These are phyloP conservation scores for Conus canariensis DNA, from an alignment of 2,888 invertebrate species.

Conservation along the genomic window DNA sequence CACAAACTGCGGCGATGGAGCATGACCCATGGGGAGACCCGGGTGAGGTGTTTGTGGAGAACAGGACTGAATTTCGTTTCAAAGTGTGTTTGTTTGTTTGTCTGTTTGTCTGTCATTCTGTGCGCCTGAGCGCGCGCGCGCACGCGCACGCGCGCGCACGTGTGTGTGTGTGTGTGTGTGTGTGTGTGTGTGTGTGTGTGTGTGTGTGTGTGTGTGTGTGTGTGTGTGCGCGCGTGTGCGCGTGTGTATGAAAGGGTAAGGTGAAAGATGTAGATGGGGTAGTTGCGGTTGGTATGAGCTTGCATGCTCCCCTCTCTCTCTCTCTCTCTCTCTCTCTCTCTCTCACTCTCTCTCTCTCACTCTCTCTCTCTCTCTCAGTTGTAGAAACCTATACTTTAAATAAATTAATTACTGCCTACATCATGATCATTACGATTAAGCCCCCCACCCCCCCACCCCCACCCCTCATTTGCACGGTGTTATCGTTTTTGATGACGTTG, in stretches of 20 bases:
- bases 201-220: neutral
- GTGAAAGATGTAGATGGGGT: neutral
- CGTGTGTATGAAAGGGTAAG: neutral
- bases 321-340: neutral
- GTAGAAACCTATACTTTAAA: too few relatives aligned
- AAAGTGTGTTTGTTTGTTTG: too few relatives aligned
- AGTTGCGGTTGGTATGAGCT: neutral
- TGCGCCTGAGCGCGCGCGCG: too few relatives aligned
- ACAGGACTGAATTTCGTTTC: neutral
- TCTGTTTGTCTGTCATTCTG: too few relatives aligned
- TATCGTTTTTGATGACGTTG: too few relatives aligned
- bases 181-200: constrained; percentile 6
- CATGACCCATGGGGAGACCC: neutral
- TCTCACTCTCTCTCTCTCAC: neutral
- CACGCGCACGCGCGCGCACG: neutral
- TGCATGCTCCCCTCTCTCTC: neutral
- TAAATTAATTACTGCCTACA: too few relatives aligned
- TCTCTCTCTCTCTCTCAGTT: neutral
- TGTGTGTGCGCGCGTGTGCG: neutral
- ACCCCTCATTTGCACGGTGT: too few relatives aligned
- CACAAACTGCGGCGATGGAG: neutral
- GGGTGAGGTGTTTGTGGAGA: neutral
- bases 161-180: constrained; percentile 18
- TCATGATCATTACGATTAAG: too few relatives aligned
- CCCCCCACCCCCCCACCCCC: too few relatives aligned